Evolutionary conservation across 2,888 invertebrate species (phyloP), one percentile per base, ranked within the genome.

Genomic region (Macaria notata): DNA sequence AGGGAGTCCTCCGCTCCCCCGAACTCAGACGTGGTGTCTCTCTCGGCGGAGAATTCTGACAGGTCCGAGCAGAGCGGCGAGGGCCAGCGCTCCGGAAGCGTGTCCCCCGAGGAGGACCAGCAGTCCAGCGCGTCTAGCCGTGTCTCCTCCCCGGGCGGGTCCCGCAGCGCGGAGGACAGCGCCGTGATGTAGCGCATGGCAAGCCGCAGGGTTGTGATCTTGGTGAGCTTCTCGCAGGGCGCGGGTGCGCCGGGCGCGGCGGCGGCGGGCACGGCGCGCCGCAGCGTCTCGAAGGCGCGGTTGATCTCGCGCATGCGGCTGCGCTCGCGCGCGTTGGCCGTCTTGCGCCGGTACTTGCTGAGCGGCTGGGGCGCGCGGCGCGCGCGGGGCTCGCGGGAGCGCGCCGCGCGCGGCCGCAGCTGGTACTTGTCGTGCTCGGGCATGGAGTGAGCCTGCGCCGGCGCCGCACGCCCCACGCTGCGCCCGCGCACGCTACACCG

Each of bases 261-360:
- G 9, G 93, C 79, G 0, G 90, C 89, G 5, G 98, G 98, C 8
- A 98, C 95, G 31, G 95, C 96, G 9, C 93, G 92, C 31, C 97
- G 92, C 6, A 98, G 90, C 1, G 94, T 93, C 78, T 97, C 97
- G 83, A 98, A 98, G 0, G 97, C 98, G 60, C 94, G 93, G 86
- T 98, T 98, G 70, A 98, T 97, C 80, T 97, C 97, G 49, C 96
- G 92, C 97, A 98, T 98, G 55, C 98, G 93, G 66, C 95, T 95
- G 38, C 98, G 85, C 76, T 98, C 98, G 36, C 98, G 87, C 0
- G 97, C 97, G 87, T 98, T 98, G 9, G 98, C 98, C 0, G 97
- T 97, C 92, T 96, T 96, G 70, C 98, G 93, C 31, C 97, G 92
- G 87, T 98, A 98, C 84, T 97, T 98, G 90, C 97, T 97, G 69